Percentiles rank a stretch among this genome's conserved stretches.
These are phyloP conservation scores for Tipula confusa DNA, from an alignment of 2,888 invertebrate genomes.

Conservation along the genomic window DNA sequence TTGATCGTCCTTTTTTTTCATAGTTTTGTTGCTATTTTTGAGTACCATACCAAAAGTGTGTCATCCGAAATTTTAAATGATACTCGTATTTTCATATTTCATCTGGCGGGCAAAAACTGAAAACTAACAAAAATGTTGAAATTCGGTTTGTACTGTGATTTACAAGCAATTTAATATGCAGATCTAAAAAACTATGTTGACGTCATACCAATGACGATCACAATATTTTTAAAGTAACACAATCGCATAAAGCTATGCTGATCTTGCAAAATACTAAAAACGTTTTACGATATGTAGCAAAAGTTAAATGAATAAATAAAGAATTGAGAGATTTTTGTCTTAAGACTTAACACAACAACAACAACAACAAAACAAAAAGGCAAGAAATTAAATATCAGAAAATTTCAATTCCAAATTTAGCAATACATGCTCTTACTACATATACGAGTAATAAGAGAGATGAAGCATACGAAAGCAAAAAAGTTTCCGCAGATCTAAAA, in stretches of 20 bases:
- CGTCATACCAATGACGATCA: not conserved
- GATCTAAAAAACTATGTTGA: not conserved
- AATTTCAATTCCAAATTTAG: not conserved
- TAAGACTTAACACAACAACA: not conserved
- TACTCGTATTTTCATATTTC: not conserved
- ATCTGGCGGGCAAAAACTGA: not conserved
- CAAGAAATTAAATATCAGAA: not conserved
- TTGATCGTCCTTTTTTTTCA: not conserved
- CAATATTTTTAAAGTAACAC: not conserved
- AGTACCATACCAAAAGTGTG: not conserved
- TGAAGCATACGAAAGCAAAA: not conserved
- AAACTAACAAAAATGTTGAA: not conserved
- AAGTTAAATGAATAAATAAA: not conserved
- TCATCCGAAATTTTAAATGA: not conserved
- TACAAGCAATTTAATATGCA: not conserved
- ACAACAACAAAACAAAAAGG: not conserved
- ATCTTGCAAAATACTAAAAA: not conserved
- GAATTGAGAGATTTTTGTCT: not conserved
- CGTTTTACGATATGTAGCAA: not conserved
- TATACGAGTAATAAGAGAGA: too few relatives aligned
- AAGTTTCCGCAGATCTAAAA: not conserved
- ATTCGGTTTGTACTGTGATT: not conserved
- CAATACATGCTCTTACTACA: too few relatives aligned
- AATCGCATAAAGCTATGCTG: not conserved
- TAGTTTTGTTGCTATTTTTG: not conserved